Conservation (phyloP, 2,888 invertebrate genomes). For the Morpho helenor region DNA sequence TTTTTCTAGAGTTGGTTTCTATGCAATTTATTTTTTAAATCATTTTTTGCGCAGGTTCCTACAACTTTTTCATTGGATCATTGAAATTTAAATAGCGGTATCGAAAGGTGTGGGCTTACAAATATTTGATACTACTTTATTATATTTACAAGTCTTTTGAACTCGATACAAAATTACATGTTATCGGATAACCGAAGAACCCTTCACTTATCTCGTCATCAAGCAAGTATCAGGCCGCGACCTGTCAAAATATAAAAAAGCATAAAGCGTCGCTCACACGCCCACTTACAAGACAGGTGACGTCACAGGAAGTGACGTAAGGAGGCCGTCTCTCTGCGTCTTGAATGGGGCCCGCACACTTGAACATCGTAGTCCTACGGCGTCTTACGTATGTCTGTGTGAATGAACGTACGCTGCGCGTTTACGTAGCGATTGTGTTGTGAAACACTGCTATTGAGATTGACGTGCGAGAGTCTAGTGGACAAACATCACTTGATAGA, state of each 20-base stretch:
- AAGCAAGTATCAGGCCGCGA: slow-evolving; percentile 36
- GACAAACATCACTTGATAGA: slow-evolving; percentile 51
- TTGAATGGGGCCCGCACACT: slow-evolving; percentile 67
- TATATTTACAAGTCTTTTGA: slow-evolving; percentile 22
- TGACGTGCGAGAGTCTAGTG: slow-evolving; percentile 50
- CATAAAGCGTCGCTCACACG: slow-evolving; percentile 61
- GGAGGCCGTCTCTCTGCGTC: slow-evolving; percentile 47
- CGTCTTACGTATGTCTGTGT: slow-evolving; percentile 47
- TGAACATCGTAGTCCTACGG: slow-evolving; percentile 19
- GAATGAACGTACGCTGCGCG: slow-evolving; percentile 63
- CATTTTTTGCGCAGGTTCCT: no score
- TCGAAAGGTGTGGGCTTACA: slow-evolving; percentile 18
- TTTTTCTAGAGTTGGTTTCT: no score
- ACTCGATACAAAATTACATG: slow-evolving; percentile 42
- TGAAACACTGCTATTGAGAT: slow-evolving; percentile 55
- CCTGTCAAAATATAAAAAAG: slow-evolving; percentile 59
- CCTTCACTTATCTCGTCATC: slow-evolving; percentile 55
- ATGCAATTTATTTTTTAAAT: no score
- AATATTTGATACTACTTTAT: slow-evolving; percentile 28
- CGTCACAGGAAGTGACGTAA: slow-evolving; percentile 70
- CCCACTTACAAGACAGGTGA: slow-evolving; percentile 66
- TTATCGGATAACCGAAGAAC: slow-evolving; percentile 41
- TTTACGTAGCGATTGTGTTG: slow-evolving; percentile 48
- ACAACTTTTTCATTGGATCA: not conserved
- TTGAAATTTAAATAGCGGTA: not conserved